Base-by-base conservation (phyloP, 2,888 invertebrate species). In the Dione juno region DNA sequence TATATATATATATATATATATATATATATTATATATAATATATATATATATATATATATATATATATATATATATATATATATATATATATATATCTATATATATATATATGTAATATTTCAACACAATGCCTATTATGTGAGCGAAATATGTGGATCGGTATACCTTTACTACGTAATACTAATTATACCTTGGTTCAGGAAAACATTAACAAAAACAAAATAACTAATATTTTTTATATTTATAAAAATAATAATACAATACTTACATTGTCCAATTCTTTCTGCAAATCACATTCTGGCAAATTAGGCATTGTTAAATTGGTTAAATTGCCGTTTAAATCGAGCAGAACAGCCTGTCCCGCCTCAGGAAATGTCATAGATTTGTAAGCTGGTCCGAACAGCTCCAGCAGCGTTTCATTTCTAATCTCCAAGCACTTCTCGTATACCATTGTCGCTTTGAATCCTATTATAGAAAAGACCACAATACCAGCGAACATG, bases 401-500 rank as follows among this genome's bases (percentile, higher is more conserved):
- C 59, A 95, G 77, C 64, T 93, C 93, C 63, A 93, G 79, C 58
- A 96, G 80, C 0, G 95, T 96, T 52, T 88, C 84, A 79, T 96
- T 96, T 75, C 95, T 92, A 50, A 94, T 93, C 8, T 92, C 93
- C 77, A 97, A 87, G 82, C 97, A 97, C 78, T 95, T 95, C 79
- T 96, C 96, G 80, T 96, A 96, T n/a, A 96, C 95, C 95, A 96
- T 95, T 1, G 97, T 96, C 0, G 97, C 97, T 88, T 98, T 98
- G 83, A 98, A 98, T 14, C 98, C 99, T 75, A 99, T 97, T 43
- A 99, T 97, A 0, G 98, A 97, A 86, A 99, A 99, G 21, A 99
- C 98, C 3, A 99, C 98, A 58, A 99, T 96, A 0, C 98, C 98
- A 66, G 99, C 99, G 84, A 99, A 99, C 96, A 99, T 97, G 1